phyloP scores from a whole-genome alignment of 2,797 vertebrate genomes.

The Macropus fuliginosus region DNA sequence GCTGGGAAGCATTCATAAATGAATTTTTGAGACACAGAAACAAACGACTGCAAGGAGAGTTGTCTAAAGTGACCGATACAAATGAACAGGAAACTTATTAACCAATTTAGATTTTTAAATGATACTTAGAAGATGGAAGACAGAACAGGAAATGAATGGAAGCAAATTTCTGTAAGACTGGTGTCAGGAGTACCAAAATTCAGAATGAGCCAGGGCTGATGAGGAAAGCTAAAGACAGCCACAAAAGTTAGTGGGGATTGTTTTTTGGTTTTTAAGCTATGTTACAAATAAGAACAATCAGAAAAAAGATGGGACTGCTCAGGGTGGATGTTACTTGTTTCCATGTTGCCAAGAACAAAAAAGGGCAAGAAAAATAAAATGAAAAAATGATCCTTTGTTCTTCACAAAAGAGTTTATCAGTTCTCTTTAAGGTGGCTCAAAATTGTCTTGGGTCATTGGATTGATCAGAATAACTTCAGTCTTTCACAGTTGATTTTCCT shows the following conservation, averaged over 20 bases:
- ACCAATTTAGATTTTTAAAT: background rate
- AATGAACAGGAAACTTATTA: background rate
- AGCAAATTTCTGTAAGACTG: background rate
- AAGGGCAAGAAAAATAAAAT: background rate
- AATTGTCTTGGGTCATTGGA: background rate
- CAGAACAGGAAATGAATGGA: background rate
- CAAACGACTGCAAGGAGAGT: background rate
- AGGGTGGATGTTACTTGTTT: background rate
- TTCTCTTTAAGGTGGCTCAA: background rate
- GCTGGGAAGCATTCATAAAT: background rate
- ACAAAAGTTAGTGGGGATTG: background rate
- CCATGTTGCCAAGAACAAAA: too few species aligned
- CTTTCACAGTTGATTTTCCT: too few species aligned
- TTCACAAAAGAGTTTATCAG: too few species aligned
- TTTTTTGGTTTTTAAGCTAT: background rate
- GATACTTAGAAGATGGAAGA: background rate
- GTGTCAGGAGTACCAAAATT: background rate
- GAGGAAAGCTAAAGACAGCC: background rate
- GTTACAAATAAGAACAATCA: background rate
- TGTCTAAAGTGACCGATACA: background rate
- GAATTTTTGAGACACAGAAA: background rate
- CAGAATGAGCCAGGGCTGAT: background rate
- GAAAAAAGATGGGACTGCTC: background rate
- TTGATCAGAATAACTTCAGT: background rate
- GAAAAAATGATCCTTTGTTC: background rate